Conservation (phyloP, 2,797 vertebrate genomes). For the Notolabrus celidotus region DNA sequence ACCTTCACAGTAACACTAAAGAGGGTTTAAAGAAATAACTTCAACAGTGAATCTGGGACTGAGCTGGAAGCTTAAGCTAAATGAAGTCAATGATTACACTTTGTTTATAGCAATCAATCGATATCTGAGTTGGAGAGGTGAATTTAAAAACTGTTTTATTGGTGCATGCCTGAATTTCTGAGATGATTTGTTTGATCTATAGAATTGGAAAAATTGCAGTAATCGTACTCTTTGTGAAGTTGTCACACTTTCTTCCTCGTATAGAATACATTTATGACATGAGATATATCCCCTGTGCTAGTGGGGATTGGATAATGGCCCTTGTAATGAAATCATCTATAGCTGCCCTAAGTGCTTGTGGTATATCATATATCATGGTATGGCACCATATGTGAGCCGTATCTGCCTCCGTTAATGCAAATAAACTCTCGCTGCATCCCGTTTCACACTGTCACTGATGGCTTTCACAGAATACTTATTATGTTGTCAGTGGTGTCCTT, state of each 20-base stretch:
- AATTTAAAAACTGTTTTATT: too few species aligned
- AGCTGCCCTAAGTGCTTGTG: not conserved
- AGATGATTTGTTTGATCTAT: too few species aligned
- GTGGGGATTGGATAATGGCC: conserved; percentile 1
- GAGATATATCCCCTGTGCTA: not conserved
- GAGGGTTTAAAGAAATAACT: too few species aligned
- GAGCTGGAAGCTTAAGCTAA: too few species aligned
- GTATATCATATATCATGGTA: conserved; percentile 28
- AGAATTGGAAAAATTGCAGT: not conserved
- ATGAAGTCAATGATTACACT: too few species aligned
- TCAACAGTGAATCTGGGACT: too few species aligned
- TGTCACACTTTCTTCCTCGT: not conserved
- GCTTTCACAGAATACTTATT: conserved; percentile 50
- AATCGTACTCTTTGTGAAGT: not conserved
- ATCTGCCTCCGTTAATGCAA: conserved; percentile 35
- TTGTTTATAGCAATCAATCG: too few species aligned
- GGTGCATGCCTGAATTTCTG: too few species aligned
- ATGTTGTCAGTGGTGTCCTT: conserved; percentile 59
- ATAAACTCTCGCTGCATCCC: conserved; percentile 39
- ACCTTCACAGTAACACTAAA: too few species aligned
- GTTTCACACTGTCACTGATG: conserved; percentile 31
- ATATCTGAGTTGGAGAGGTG: too few species aligned
- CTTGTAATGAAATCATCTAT: conserved; percentile 14
- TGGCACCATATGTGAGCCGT: conserved; percentile 13
- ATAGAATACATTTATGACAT: not conserved